Percentiles rank a stretch among this genome's conserved stretches.
Conservation (phyloP, 2,888 invertebrate species). For the Deladenus siricidicola region DNA sequence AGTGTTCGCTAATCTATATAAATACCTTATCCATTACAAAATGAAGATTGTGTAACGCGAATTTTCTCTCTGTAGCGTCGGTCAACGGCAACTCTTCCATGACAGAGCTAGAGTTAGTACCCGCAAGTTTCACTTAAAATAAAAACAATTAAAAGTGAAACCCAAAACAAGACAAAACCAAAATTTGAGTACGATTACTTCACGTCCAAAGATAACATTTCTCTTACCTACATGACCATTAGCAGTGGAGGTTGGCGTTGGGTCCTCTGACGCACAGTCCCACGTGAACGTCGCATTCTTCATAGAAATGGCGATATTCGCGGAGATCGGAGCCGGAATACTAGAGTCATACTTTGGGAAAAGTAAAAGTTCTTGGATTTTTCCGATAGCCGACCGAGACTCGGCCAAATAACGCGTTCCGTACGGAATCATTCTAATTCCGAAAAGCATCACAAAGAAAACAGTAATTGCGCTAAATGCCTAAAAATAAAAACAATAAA, state of each 20-base stretch:
- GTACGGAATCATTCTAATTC: conserved; percentile 56
- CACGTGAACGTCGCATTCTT: conserved; percentile 58
- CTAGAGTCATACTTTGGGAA: conserved; percentile 54
- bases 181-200: too few relatives aligned
- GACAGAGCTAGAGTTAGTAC: background rate
- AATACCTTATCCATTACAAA: conserved; percentile 6
- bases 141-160: background rate
- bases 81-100: background rate
- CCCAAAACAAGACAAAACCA: background rate
- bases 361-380: conserved; percentile 51
- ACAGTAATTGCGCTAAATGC: conserved; percentile 57
- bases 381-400: conserved; percentile 53
- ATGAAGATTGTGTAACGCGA: background rate
- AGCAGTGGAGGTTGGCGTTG: background rate
- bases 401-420: conserved; percentile 54
- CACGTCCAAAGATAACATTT: too few relatives aligned
- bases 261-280: conserved; percentile 26
- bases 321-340: conserved; percentile 56
- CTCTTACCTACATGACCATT: background rate
- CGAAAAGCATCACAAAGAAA: conserved; percentile 57
- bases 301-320: conserved; percentile 58
- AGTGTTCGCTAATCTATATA: background rate
- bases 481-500: conserved; percentile 33
- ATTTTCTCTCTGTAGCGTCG: background rate
- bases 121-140: background rate